Base-by-base conservation (phyloP, 2,888 invertebrate genomes). In the Ischnus inquisitorius region DNA sequence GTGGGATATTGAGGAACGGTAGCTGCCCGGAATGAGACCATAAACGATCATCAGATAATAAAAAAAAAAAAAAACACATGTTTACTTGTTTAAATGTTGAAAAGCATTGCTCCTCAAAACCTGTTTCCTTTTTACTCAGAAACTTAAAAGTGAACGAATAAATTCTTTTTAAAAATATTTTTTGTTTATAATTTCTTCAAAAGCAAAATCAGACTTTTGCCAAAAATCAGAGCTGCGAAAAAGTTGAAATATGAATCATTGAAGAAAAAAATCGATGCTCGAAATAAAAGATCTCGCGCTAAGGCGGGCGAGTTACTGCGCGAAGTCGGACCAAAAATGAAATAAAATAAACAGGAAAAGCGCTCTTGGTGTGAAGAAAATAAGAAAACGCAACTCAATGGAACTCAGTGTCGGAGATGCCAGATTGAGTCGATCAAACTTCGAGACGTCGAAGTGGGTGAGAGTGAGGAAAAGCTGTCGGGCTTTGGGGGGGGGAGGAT, bases 341-440 rank as follows among this genome's bases (percentile, higher is more conserved):
- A 28, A 60, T 60, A 60, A 60, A 60, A 60, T 60, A 60, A 60
- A 60, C 57, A 5, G 25, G 57, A 22, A 46, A 28, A 28, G 54
- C 19, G 3, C 54, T 22, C 19, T 2, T n/a, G 5, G 54, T 2
- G 19, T 6, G 19, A 22, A 60, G 25, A n/a, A 60, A 57, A 57
- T 22, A 25, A 14, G 25, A 57, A 28, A 28, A n/a, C 3, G 14
- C 12, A 60, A 25, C 57, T 28, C 22, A 14, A 60, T n/a, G 14
- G 57, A 60, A 60, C 57, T 28, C 57, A 46, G 39, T 65, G 19
- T 16, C 10, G 16, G 19, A 43, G 65, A 41, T 41, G 65, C 62
- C 34, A 46, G 48, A 16, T 64, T 34, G 64, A 51, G 64, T 75
- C 75, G 64, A 75, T 64, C 51, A 64, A 75, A 75, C 62, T 75